Base-by-base conservation (phyloP, 2,113 vertebrate genomes). In the Mixornis gularis region DNA sequence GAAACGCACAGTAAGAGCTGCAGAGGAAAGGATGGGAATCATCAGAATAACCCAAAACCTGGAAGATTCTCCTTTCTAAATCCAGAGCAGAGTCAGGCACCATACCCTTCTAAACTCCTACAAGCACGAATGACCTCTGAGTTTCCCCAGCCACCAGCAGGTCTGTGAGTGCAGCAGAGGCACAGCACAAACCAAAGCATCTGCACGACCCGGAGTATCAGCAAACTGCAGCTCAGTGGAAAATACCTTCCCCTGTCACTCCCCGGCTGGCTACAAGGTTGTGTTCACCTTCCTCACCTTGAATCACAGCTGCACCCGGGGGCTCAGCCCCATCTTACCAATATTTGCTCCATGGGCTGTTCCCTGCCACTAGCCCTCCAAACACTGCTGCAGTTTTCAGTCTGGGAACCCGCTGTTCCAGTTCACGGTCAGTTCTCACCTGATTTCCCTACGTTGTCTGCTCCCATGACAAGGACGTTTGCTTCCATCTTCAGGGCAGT, bases 1-100 rank as follows among this genome's bases (percentile, higher is more conserved):
- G 87, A 99, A 98, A 46, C 98, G 98, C 65, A 99, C 98, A 2
- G 98, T 98, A 69, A 99, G 91, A 26, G 98, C 98, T 99, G 97
- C 34, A 87, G 88, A 73, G 22, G 55, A 72, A 62, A 91, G 41
- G 62, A 77, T 0, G 24, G 64, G 71, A 62, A 58, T 16, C 44
- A 68, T 68, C 44, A 90, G 49, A 63, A 70, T 5, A 56, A n/a
- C 12, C 20, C 79, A 15, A 65, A 64, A 52, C 20, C 49, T 29
- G 53, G 22, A 44, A 21, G 38, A 55, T 30, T 66, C 56, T 36
- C 14, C 38, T 44, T 59, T 68, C 30, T 36, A 48, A 44, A 68
- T 10, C 8, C n/a, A 53, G 19, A 64, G 32, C 62, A 70, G 32
- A 21, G 44, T 10, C 30, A 44, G 40, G 8, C 59, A 52, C 46